Evolutionary conservation across 2,113 vertebrate genomes (phyloP).

Genomic region (Glaucomys volans): DNA sequence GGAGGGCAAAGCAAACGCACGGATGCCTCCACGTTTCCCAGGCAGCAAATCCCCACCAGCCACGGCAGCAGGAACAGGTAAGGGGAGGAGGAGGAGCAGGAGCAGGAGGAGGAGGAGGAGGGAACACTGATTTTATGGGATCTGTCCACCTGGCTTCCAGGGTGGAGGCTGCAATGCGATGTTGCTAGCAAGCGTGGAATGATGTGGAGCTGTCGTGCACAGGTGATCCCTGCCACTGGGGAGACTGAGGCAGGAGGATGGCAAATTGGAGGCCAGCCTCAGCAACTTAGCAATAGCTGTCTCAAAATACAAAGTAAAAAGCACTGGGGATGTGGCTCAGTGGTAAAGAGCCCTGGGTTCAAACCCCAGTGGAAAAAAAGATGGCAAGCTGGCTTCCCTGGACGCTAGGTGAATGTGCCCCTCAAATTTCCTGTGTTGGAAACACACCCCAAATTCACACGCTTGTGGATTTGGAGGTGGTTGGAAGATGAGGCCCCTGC

Average conservation of each 20-base stretch:
- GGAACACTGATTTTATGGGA: rapidly evolving
- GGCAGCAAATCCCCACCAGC: too few relatives aligned
- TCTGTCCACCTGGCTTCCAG: background rate
- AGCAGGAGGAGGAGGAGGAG: background rate
- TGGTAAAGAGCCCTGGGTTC: background rate
- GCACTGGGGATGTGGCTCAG: background rate
- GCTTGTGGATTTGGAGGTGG: background rate
- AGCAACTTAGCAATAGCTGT: background rate
- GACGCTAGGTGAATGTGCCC: background rate
- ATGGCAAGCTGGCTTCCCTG: background rate
- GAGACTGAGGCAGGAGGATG: background rate
- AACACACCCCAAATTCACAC: background rate
- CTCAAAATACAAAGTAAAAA: background rate
- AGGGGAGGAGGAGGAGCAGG: too few relatives aligned
- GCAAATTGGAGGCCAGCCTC: background rate
- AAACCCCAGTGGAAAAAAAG: background rate
- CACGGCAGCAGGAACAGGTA: background rate
- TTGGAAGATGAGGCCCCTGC: background rate
- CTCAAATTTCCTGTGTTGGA: too few relatives aligned
- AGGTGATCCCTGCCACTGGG: too few relatives aligned
- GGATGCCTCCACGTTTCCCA: too few relatives aligned
- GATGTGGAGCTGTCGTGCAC: too few relatives aligned
- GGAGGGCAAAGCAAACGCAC: rapidly evolving
- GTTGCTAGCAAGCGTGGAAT: background rate
- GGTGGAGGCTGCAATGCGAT: rapidly evolving